Evolutionary conservation across 2,113 vertebrate species (phyloP).

Genomic region (Onychorhynchus coronatus): DNA sequence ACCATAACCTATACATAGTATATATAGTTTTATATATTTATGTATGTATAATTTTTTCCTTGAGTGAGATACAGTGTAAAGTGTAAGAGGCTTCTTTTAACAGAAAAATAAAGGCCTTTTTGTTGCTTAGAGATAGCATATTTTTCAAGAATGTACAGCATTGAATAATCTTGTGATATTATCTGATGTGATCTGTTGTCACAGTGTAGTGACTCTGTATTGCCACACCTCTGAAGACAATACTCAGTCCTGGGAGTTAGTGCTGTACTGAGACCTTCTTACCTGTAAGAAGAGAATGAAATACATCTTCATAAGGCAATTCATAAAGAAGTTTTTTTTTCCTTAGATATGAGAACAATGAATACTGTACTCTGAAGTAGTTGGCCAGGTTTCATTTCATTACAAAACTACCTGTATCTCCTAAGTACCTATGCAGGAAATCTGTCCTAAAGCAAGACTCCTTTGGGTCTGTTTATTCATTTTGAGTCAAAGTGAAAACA

Average conservation of each 20-base stretch:
- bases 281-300: background rate
- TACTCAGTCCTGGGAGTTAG: background rate
- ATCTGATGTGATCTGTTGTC: background rate
- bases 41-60: background rate
- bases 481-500: conserved; percentile 38
- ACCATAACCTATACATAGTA: background rate
- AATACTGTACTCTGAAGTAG: background rate
- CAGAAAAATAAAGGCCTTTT: background rate
- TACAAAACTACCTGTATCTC: background rate
- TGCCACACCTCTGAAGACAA: background rate
- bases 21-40: background rate
- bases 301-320: background rate
- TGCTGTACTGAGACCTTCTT: background rate
- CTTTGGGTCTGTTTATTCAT: conserved; percentile 13
- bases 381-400: background rate
- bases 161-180: background rate
- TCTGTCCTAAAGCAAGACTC: background rate
- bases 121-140: background rate
- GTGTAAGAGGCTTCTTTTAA: background rate
- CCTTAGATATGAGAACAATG: background rate
- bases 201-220: background rate
- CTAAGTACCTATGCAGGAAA: background rate
- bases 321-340: background rate
- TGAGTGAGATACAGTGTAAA: background rate
- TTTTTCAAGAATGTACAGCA: background rate